Percentiles rank a stretch among this genome's conserved stretches.
phyloP scores from a whole-genome alignment of 2,113 vertebrate species.

The Ameiurus melas region DNA sequence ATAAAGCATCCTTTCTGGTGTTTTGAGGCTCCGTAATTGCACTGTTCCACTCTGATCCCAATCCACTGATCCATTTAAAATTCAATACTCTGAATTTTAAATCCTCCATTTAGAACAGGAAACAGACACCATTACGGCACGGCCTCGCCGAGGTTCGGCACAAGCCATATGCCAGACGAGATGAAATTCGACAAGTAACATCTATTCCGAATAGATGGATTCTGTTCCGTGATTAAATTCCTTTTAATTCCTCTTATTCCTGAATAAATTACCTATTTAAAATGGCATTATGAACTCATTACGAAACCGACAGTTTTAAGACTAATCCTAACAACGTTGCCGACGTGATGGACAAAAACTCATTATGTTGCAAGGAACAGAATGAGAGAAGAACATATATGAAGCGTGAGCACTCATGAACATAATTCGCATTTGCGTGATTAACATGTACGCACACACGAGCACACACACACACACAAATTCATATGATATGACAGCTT shows the following conservation, averaged over 20 bases:
- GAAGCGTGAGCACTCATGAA: slow-evolving; percentile 40
- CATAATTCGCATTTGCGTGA: slow-evolving; percentile 57
- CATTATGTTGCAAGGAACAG: slow-evolving; percentile 61
- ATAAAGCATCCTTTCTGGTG: neutral
- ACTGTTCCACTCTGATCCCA: neutral
- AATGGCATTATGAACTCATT: neutral
- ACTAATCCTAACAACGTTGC: neutral
- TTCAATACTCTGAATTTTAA: neutral
- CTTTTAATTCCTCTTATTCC: neutral
- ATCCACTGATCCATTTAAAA: slow-evolving; percentile 17
- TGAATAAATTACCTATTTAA: neutral
- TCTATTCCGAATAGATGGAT: neutral
- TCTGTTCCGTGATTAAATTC: neutral
- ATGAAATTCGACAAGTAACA: neutral
- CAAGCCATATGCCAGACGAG: neutral
- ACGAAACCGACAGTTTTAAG: neutral
- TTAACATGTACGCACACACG: neutral
- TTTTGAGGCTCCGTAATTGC: neutral
- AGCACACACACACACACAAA: slow-evolving; percentile 32
- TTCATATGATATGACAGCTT: neutral
- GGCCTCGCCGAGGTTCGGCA: neutral
- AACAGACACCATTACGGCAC: neutral
- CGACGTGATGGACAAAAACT: slow-evolving; percentile 47
- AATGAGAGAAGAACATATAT: slow-evolving; percentile 46
- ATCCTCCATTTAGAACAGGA: neutral